Evolutionary conservation across 2,113 vertebrate genomes (phyloP).

Genomic region (Psammodynastes pulverulentus): DNA sequence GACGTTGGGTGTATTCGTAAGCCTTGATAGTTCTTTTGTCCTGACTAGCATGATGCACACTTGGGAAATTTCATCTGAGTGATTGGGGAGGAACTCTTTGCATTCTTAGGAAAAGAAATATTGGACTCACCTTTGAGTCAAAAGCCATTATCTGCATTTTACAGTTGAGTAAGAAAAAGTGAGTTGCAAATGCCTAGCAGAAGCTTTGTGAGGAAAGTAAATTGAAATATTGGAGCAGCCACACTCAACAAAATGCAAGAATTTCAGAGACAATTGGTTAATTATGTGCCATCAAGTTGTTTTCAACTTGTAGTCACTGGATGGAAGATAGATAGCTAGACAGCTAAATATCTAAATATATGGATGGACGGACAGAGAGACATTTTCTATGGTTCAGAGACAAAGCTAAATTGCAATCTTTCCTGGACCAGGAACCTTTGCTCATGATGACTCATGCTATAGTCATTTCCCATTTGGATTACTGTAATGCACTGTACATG

Average conservation of each 20-base stretch:
- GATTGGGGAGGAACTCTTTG: no score
- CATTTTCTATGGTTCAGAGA: not conserved
- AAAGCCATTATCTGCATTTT: not conserved
- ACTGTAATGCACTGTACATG: not conserved
- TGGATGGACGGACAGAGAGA: accelerated
- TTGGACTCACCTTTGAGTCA: not conserved
- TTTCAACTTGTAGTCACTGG: not conserved
- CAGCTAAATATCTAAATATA: not conserved
- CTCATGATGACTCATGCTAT: not conserved
- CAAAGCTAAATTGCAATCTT: not conserved
- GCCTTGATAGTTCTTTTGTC: not conserved
- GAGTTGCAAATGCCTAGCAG: not conserved
- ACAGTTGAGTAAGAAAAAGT: not conserved
- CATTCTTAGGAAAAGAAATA: not conserved
- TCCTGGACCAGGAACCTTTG: not conserved
- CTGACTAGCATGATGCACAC: not conserved
- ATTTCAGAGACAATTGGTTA: not conserved
- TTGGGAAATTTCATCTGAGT: not conserved
- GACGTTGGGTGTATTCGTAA: not conserved
- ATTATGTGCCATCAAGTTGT: not conserved
- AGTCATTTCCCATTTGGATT: not conserved
- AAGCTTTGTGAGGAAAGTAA: no score
- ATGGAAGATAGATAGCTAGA: not conserved
- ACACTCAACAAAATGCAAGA: not conserved
- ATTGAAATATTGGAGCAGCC: not conserved